Percentiles rank a stretch among this genome's conserved stretches.
Evolutionary conservation across 2,113 vertebrate species (phyloP).

Genomic region (Ophthalmolycus amberensis): DNA sequence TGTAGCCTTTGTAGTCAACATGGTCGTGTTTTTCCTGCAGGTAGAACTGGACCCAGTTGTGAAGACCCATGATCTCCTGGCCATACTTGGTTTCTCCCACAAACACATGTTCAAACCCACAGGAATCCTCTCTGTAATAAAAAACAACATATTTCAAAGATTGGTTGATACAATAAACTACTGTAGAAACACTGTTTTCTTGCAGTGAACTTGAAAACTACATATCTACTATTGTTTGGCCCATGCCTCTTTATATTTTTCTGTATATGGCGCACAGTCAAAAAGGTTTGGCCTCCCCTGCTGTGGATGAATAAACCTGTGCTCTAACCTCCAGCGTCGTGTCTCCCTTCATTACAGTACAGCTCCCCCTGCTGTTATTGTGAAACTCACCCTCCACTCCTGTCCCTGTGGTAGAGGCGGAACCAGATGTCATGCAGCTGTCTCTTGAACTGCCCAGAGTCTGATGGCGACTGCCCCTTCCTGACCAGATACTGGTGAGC

Average conservation of each 20-base stretch:
- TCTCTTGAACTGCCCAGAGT: slow-evolving; percentile 81
- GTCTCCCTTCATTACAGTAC: neutral
- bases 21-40: slow-evolving; percentile 86
- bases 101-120: slow-evolving; percentile 92
- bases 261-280: neutral
- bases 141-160: slow-evolving; percentile 9
- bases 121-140: slow-evolving; percentile 85
- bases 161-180: neutral
- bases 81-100: slow-evolving; percentile 87
- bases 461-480: slow-evolving; percentile 79
- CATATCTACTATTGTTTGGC: neutral
- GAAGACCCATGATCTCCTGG: slow-evolving; percentile 86
- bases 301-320: neutral
- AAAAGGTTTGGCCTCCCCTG: neutral
- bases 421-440: slow-evolving; percentile 92
- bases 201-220: neutral
- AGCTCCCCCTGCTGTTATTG: slow-evolving; percentile 37
- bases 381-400: slow-evolving; percentile 82
- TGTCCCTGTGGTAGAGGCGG: slow-evolving; percentile 85
- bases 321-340: neutral
- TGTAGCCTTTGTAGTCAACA: slow-evolving; percentile 89
- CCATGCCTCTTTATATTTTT: neutral
- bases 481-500: slow-evolving; percentile 85
- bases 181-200: neutral
- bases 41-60: slow-evolving; percentile 93